These are phyloP conservation scores for Platysternon megacephalum DNA, from an alignment of 2,113 vertebrate species.

Conservation along the genomic window DNA sequence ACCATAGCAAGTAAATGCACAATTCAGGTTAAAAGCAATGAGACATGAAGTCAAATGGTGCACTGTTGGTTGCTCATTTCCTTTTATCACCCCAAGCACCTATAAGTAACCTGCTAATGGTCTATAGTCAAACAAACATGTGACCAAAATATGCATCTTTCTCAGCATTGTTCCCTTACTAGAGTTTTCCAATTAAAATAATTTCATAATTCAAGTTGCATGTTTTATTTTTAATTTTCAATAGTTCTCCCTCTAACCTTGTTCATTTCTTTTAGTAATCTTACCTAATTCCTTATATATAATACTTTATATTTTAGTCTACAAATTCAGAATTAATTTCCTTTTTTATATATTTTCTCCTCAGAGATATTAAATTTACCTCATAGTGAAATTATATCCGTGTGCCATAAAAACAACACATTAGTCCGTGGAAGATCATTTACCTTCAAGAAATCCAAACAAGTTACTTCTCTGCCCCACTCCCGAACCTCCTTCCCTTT, in stretches of 20 bases:
- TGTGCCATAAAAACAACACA: not conserved
- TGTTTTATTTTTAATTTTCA: not conserved
- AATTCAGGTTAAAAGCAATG: not conserved
- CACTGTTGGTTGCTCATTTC: not conserved
- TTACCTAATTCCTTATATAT: not conserved
- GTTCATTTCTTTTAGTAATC: not conserved
- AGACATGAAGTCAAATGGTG: conserved; percentile 7
- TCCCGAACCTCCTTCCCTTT: not conserved
- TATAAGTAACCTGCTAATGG: not conserved
- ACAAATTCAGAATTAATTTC: not conserved
- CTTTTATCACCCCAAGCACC: not conserved
- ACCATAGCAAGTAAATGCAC: not conserved
- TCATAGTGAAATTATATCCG: not conserved
- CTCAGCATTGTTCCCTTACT: not conserved
- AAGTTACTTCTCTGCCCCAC: not conserved
- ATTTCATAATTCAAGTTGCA: not conserved
- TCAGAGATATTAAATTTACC: not conserved
- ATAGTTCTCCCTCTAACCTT: not conserved
- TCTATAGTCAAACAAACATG: not conserved
- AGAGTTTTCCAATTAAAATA: not conserved
- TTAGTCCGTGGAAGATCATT: not conserved
- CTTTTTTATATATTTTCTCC: not conserved
- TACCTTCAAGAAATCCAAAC: not conserved
- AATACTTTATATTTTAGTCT: not conserved
- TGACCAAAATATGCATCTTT: not conserved